Evolutionary conservation across 2,113 vertebrate species (phyloP).

Genomic region (Lophotis ruficrista): DNA sequence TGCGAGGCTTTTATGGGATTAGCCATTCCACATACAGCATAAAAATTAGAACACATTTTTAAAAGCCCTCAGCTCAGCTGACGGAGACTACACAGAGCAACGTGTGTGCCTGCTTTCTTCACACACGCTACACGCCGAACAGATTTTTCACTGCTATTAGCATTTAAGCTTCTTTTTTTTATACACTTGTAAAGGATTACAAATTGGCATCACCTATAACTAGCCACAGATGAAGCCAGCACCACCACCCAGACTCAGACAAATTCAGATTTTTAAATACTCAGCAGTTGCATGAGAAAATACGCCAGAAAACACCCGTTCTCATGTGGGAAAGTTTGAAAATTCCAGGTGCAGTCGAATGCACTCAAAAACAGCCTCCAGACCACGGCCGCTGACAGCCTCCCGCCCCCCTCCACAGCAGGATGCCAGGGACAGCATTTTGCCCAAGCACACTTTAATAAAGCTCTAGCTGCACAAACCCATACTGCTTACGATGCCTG

Average conservation of each 20-base stretch:
- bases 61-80: constrained; percentile 21
- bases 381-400: neutral
- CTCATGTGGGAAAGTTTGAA: neutral
- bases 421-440: neutral
- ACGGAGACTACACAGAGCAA: neutral
- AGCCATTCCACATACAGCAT: constrained; percentile 32
- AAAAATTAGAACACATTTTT: constrained; percentile 39
- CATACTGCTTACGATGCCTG: neutral
- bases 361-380: neutral
- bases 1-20: constrained; percentile 52
- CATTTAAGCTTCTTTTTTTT: neutral
- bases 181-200: neutral
- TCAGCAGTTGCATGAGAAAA: neutral
- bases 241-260: neutral
- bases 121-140: rapidly evolving
- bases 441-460: neutral
- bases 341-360: neutral
- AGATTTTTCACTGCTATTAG: neutral
- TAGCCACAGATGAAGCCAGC: neutral
- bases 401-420: neutral
- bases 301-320: neutral
- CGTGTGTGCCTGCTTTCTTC: neutral
- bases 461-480: neutral
- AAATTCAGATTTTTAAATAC: neutral
- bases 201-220: constrained; percentile 7